Evolutionary conservation across 2,113 vertebrate species (phyloP), one percentile per base, ranked within the genome.

Genomic region (Rhinoderma darwinii): DNA sequence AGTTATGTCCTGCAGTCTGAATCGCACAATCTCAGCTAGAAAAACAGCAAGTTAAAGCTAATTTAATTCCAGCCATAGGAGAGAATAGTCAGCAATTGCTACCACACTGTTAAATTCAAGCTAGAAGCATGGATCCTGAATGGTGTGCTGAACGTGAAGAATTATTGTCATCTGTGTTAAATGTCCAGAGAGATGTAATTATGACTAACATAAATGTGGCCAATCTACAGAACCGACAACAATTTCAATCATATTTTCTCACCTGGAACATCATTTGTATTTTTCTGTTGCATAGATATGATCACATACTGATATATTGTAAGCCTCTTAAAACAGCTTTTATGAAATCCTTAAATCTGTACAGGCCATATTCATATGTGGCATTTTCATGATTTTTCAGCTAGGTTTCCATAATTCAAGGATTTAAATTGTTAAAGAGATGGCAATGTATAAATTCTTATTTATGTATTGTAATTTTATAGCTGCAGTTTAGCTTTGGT

Each of bases 81-180:
- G 30, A 80, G 61, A 54, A 75, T 74, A 73, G 84, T 86, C 76
- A 74, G 54, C 66, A 87, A 61, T 87, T 87, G 86, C 79, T 82
- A 82, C 86, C 86, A 82, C 25, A 87, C 66, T 73, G 86, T 81
- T 81, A 61, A 74, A 87, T 82, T 82, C 39, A 61, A 74, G 59
- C 66, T 61, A 74, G 51, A 70, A 87, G 41, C 80, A 70, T 75
- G 70, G 51, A 82, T 59, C 32, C 37, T 82, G 51, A 82, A 75
- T 63, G 41, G 27, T 15, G n/a, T 59, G 79, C 78, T 47, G 51
- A 82, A 82, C 70, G 82, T 43, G 50, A 87, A 61, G 75, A 82
- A 87, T 87, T 72, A 82, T 82, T 82, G 86, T 87, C 68, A 81
- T 86, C n/a, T 59, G 37, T n/a, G 51, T 82, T 82, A 82, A 82